Percentiles rank a stretch among this genome's conserved stretches.
These are phyloP conservation scores for Philopedon plagiatum DNA, from an alignment of 2,888 invertebrate genomes.

Conservation along the genomic window DNA sequence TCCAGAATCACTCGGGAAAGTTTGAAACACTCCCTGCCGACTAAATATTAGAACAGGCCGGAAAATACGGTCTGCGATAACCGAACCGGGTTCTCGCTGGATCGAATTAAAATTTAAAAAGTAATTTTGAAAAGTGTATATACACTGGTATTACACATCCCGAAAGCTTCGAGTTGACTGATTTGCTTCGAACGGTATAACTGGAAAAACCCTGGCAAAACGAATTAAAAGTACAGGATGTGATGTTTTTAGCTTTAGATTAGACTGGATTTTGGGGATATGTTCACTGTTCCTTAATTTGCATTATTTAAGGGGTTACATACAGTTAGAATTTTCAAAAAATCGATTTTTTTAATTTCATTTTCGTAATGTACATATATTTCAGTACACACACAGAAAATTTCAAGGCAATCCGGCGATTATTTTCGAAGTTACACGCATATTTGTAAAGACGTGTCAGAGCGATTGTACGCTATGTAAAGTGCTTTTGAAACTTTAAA, in stretches of 20 bases:
- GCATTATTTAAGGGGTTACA: too few species aligned
- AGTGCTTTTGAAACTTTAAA: too few species aligned
- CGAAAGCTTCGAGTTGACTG: slow-evolving; percentile 56
- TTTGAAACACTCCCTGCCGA: slow-evolving; percentile 15
- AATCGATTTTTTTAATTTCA: too few species aligned
- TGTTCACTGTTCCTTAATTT: too few species aligned
- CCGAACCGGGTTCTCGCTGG: slow-evolving; percentile 43
- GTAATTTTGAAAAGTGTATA: slow-evolving; percentile 63
- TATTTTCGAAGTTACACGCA: too few species aligned
- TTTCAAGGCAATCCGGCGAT: too few species aligned
- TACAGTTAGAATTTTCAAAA: too few species aligned
- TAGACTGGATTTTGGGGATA: too few species aligned
- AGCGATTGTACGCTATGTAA: too few species aligned
- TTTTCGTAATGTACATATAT: too few species aligned
- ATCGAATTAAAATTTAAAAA: slow-evolving; percentile 63
- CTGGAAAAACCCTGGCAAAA: slow-evolving; percentile 51
- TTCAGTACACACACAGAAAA: too few species aligned
- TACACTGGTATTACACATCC: slow-evolving; percentile 59
- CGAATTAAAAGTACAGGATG: slow-evolving; percentile 54
- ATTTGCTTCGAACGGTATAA: slow-evolving; percentile 53
- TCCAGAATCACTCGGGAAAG: neutral
- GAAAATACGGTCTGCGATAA: slow-evolving; percentile 49
- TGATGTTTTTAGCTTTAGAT: neutral
- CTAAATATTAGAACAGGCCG: slow-evolving; percentile 53
- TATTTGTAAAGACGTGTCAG: too few species aligned